These are phyloP conservation scores for Parnassius mnemosyne DNA, from an alignment of 2,888 invertebrate species.

Conservation along the genomic window DNA sequence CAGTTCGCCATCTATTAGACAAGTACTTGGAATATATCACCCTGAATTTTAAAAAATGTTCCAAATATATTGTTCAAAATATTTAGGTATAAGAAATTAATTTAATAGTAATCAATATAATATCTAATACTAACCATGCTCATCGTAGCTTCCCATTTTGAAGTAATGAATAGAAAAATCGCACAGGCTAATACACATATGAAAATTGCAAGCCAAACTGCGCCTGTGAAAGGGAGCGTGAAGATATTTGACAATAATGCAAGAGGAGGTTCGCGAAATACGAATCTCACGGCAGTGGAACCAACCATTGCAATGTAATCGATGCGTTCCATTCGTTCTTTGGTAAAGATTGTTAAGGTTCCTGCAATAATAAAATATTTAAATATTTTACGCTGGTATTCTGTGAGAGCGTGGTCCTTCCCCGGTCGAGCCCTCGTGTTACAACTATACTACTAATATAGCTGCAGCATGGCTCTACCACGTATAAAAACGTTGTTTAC, in stretches of 20 bases:
- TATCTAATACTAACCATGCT: slow-evolving; percentile 51
- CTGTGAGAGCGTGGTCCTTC: too few relatives aligned
- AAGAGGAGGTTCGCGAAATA: slow-evolving; percentile 83
- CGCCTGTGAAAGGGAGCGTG: slow-evolving; percentile 81
- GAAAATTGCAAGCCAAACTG: slow-evolving; percentile 82
- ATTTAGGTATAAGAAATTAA: too few relatives aligned
- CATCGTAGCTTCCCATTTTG: slow-evolving; percentile 70
- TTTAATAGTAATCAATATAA: too few relatives aligned
- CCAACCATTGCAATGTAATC: slow-evolving; percentile 81
- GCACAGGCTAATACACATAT: slow-evolving; percentile 71
- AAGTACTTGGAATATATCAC: too few relatives aligned
- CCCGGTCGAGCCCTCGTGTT: too few relatives aligned
- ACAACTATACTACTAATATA: too few relatives aligned
- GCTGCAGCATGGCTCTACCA: too few relatives aligned
- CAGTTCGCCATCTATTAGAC: too few relatives aligned
- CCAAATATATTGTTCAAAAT: too few relatives aligned
- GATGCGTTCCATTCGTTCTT: slow-evolving; percentile 62
- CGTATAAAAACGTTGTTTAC: too few relatives aligned
- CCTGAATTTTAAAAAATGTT: too few relatives aligned
- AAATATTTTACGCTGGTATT: too few relatives aligned
- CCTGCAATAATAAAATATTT: slow-evolving; percentile 40
- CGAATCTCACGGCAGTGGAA: slow-evolving; percentile 76
- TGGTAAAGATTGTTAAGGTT: slow-evolving; percentile 64
- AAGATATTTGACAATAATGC: slow-evolving; percentile 84
- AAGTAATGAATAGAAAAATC: slow-evolving; percentile 67